Percentiles rank a stretch among this genome's conserved stretches.
Conservation (phyloP, 2,113 vertebrate genomes). For the Agelaius phoeniceus region DNA sequence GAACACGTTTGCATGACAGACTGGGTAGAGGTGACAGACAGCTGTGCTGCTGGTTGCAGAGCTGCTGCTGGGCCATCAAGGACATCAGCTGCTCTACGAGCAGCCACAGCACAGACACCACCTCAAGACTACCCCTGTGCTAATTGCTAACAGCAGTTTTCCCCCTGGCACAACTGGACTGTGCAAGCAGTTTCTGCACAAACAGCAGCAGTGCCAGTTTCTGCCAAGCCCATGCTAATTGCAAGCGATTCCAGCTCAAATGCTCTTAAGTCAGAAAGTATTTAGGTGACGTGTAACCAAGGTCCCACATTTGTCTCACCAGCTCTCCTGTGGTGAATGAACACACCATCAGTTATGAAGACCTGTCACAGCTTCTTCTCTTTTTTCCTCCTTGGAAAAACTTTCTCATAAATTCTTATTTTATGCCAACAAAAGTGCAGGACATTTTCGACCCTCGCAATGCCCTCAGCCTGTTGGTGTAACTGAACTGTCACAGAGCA, state of each 20-base stretch:
- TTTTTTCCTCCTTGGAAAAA: not conserved
- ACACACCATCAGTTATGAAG: not conserved
- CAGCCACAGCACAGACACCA: not conserved
- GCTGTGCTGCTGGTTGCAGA: not conserved
- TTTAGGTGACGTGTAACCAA: not conserved
- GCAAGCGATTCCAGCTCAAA: not conserved
- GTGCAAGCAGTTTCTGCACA: not conserved
- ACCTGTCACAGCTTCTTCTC: not conserved
- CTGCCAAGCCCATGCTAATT: constrained; percentile 54
- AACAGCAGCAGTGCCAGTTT: constrained; percentile 41
- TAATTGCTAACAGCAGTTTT: not conserved
- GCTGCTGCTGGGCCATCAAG: not conserved
- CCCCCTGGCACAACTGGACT: not conserved
- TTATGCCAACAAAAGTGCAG: not conserved
- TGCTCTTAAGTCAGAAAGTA: not conserved
- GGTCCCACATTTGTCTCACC: not conserved
- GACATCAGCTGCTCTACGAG: not conserved
- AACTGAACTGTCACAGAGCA: not conserved
- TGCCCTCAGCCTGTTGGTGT: not conserved
- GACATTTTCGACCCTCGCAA: rapidly evolving
- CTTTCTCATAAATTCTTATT: not conserved
- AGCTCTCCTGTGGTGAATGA: not conserved
- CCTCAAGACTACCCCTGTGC: not conserved
- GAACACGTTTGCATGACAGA: not conserved
- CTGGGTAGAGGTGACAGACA: not conserved